A percentile compares a stretch with the other conserved stretches of the same genome.
Evolutionary conservation across 2,113 vertebrate genomes (phyloP).

Genomic region (Tyto alba): DNA sequence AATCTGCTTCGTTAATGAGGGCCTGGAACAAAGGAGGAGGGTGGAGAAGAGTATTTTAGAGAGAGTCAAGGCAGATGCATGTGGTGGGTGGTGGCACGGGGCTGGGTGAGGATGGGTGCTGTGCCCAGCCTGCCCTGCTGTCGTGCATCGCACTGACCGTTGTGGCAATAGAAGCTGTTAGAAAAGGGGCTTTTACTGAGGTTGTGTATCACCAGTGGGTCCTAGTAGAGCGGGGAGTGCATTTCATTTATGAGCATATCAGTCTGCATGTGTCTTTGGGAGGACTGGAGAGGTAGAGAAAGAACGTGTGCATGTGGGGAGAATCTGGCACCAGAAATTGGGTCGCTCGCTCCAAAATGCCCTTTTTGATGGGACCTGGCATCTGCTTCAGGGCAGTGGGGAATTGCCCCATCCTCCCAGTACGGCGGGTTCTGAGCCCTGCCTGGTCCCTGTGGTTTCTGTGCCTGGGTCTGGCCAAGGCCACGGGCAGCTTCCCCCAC

Average conservation of each 20-base stretch:
- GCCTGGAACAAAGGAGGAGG: neutral
- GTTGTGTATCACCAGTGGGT: neutral
- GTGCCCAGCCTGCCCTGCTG: neutral
- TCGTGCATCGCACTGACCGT: accelerated
- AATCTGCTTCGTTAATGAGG: conserved; percentile 15
- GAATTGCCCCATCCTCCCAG: neutral
- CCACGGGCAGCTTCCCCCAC: neutral
- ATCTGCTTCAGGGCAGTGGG: neutral
- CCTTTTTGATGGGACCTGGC: neutral
- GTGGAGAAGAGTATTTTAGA: neutral
- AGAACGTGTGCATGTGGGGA: neutral
- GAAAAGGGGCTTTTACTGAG: neutral
- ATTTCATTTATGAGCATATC: neutral
- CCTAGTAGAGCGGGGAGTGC: neutral
- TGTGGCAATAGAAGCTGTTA: neutral
- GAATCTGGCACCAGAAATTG: neutral
- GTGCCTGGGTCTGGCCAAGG: neutral
- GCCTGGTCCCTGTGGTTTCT: neutral
- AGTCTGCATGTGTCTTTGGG: neutral
- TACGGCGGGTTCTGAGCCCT: neutral
- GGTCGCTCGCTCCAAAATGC: accelerated
- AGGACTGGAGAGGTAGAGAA: neutral
- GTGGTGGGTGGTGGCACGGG: neutral
- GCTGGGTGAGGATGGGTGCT: neutral
- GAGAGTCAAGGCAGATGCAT: neutral